Conservation (phyloP, 2,113 vertebrate species). For the Chrysemys picta region DNA sequence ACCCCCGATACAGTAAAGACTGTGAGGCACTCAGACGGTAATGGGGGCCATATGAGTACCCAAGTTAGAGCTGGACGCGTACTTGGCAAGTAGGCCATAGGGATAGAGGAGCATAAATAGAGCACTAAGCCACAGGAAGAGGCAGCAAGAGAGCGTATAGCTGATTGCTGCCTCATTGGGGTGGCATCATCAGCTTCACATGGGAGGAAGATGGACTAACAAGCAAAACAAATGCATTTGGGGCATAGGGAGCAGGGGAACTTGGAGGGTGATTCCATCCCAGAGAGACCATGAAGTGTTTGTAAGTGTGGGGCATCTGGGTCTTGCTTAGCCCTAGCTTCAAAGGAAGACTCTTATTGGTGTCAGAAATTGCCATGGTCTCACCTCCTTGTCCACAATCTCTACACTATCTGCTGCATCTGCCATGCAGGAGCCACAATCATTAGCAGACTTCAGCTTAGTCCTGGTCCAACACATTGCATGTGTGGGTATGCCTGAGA, state of each 20-base stretch:
- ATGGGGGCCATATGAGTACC: neutral
- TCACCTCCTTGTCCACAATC: neutral
- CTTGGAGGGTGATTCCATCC: neutral
- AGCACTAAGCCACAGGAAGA: rapidly evolving
- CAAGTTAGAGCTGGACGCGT: neutral
- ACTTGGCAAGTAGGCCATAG: neutral
- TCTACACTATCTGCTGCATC: neutral
- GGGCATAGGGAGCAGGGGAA: neutral
- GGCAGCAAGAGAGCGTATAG: neutral
- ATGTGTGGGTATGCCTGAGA: neutral
- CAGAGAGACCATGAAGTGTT: neutral
- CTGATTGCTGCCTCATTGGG: neutral
- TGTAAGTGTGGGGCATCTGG: neutral
- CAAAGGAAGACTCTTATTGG: neutral
- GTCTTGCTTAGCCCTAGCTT: neutral
- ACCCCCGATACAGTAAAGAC: too few relatives aligned
- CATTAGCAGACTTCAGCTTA: neutral
- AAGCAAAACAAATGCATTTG: neutral
- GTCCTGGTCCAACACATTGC: neutral
- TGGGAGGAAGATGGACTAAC: neutral
- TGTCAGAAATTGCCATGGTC: neutral
- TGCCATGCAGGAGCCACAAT: neutral
- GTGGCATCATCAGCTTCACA: neutral
- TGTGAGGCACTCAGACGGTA: neutral
- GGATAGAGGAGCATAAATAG: neutral